Evolutionary conservation across 2,797 vertebrate species (phyloP).

Genomic region (Erithacus rubecula): DNA sequence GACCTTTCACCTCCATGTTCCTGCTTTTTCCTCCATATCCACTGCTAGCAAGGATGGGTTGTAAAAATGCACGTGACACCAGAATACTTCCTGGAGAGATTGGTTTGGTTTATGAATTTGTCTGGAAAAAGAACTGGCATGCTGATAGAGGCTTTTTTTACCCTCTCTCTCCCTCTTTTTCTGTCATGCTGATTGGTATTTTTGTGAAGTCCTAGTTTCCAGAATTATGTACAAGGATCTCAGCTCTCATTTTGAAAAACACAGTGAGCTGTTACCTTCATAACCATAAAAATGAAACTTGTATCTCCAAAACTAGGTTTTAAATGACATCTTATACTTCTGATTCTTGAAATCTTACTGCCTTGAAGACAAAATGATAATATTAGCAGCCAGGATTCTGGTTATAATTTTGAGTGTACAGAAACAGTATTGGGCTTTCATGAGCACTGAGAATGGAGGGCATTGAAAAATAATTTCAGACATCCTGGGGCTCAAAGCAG

Average conservation of each 20-base stretch:
- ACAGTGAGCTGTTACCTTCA: neutral
- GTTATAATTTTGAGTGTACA: neutral
- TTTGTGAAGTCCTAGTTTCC: conserved; percentile 19
- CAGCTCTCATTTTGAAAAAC: neutral
- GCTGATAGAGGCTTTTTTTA: neutral
- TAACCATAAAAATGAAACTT: neutral
- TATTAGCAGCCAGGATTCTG: neutral
- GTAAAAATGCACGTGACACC: neutral
- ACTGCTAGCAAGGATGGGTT: neutral
- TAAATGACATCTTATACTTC: neutral
- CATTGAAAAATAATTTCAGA: neutral
- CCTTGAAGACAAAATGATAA: neutral
- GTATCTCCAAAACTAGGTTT: neutral
- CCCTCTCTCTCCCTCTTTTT: neutral
- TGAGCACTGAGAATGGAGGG: neutral
- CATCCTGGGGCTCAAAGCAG: neutral
- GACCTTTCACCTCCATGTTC: neutral
- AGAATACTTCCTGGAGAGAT: neutral
- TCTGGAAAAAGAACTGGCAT: neutral
- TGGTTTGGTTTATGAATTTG: neutral
- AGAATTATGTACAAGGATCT: neutral
- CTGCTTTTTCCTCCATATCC: neutral
- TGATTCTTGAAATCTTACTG: neutral
- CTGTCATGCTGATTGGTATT: neutral
- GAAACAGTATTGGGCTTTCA: neutral